These are phyloP conservation scores for Mesocentrotus franciscanus DNA, from an alignment of 53 echinoderm and acorn worm species.

Conservation along the genomic window DNA sequence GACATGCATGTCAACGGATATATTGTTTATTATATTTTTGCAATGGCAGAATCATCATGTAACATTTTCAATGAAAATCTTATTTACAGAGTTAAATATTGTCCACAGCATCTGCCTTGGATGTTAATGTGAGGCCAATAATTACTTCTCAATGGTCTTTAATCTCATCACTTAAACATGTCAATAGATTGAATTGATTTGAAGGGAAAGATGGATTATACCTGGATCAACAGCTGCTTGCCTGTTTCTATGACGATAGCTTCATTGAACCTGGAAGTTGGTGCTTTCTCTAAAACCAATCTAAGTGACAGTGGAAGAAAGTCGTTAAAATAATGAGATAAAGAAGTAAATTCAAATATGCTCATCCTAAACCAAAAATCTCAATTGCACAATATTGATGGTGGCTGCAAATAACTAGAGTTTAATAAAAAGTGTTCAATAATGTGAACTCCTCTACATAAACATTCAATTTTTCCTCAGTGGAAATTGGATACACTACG, in stretches of 20 bases:
- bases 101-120: background rate
- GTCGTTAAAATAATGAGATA: background rate
- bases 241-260: slow-evolving; percentile 62
- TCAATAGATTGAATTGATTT: background rate
- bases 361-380: background rate
- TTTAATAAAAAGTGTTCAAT: too few species aligned
- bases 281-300: slow-evolving; percentile 62
- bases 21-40: too few species aligned
- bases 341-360: background rate
- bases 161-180: background rate
- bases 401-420: too few species aligned
- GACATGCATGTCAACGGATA: too few species aligned
- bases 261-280: slow-evolving; percentile 19
- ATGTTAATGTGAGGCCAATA: background rate
- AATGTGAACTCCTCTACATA: too few species aligned
- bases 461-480: too few species aligned
- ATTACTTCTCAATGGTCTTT: background rate
- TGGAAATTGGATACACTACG: too few species aligned
- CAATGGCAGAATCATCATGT: too few species aligned
- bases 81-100: background rate
- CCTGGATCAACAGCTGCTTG: slow-evolving; percentile 78
- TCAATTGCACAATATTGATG: too few species aligned
- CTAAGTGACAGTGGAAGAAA: slow-evolving; percentile 26
- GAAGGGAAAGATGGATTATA: background rate
- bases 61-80: too few species aligned